Evolutionary conservation across 2,888 invertebrate species (phyloP), one percentile per base, ranked within the genome.

Genomic region (Sclerodermus sp.): DNA sequence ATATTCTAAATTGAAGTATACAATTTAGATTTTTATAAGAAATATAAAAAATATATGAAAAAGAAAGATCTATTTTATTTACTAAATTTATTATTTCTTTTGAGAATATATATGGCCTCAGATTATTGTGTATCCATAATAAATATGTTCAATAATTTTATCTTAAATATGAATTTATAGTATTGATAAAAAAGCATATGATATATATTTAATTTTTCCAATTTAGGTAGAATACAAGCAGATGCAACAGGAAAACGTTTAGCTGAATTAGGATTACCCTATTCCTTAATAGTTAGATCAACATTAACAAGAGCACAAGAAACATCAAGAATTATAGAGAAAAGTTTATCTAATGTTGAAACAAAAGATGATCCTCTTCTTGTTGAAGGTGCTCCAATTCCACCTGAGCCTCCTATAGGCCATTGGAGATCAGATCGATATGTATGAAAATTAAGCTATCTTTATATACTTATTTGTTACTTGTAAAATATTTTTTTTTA

Each of bases 281-380:
- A 91, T 83, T 88, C 90, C 36, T 77, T 83, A 17, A 80, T 98
- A 16, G 83, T 94, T 1, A 85, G 88, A 57, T 98, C 97, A 0
- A 96, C 96, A 0, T 95, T 98, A 96, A 86, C 88, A 0, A 81
- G 98, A 57, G 98, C 98, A 0, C 88, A 88, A 61, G 93, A 99
- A 78, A 99, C 98, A 0, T 91, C 93, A 0, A 81, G 84, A 10
- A 87, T 96, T 30, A 93, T 98, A 57, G 82, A 87, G 23, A 83
- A 87, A 64, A 83, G 84, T 66, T 80, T 97, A 40, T 83, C 79
- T 5, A 78, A 79, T 42, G 76, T 86, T 42, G 71, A 82, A 2
- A 81, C 87, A 0, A 82, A 83, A 48, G 82, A 87, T 62, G 91
- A 91, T 71, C 84, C 87, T 64, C 79, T 93, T 62, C 79, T 99